Evolutionary conservation across 1,140 invertebrate species (phyloP).

Genomic region (Spodoptera frugiperda): DNA sequence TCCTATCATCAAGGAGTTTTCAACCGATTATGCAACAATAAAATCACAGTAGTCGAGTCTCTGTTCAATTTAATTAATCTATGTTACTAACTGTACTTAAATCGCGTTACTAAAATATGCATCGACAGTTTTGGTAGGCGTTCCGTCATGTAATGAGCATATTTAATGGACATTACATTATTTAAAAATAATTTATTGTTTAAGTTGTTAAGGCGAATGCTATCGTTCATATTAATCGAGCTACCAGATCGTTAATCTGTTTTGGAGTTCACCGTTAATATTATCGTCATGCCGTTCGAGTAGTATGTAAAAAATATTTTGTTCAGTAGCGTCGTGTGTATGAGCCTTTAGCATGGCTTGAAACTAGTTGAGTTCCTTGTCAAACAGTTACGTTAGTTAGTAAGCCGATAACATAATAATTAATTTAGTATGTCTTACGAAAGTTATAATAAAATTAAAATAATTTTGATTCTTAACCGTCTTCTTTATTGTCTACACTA

Average conservation of each 20-base stretch:
- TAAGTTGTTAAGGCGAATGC: slow-evolving; percentile 55
- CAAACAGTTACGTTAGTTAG: too few relatives aligned
- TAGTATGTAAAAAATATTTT: too few relatives aligned
- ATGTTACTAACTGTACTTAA: slow-evolving; percentile 66
- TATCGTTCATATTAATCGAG: slow-evolving; percentile 7
- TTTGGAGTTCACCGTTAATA: neutral
- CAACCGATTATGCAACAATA: slow-evolving; percentile 4
- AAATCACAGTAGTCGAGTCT: neutral
- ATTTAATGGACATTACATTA: slow-evolving; percentile 72
- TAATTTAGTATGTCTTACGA: too few relatives aligned
- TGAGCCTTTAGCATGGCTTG: too few relatives aligned
- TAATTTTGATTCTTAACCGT: too few relatives aligned
- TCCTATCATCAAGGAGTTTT: neutral
- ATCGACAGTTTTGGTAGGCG: slow-evolving; percentile 77
- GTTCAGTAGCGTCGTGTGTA: too few relatives aligned
- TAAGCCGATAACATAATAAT: too few relatives aligned
- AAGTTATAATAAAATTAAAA: too few relatives aligned
- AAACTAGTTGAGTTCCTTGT: too few relatives aligned
- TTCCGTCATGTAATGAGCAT: slow-evolving; percentile 75
- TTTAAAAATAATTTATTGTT: slow-evolving; percentile 80
- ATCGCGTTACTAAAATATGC: slow-evolving; percentile 75
- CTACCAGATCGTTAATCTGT: slow-evolving; percentile 19
- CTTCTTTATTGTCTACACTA: too few relatives aligned
- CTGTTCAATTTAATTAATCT: slow-evolving; percentile 51
- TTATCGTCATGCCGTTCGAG: too few relatives aligned